phyloP scores from a whole-genome alignment of 2,888 invertebrate species.

The Morpho helenor region DNA sequence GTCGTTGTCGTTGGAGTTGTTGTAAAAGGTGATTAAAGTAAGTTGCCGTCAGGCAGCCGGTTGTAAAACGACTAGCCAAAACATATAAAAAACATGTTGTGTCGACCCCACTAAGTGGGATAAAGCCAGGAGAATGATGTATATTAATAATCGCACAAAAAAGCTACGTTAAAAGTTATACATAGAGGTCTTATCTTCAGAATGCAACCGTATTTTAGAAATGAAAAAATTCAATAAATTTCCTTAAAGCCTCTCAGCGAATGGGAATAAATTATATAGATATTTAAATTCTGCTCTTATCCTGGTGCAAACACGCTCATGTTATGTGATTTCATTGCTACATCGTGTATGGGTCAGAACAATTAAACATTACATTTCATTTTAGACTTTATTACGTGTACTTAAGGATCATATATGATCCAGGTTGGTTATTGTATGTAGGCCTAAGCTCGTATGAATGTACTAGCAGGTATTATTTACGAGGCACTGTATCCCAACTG shows the following conservation, averaged over 20 bases:
- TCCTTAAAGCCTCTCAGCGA: constrained; percentile 1
- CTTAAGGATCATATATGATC: neutral
- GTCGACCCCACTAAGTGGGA: too few relatives aligned
- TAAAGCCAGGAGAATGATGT: too few relatives aligned
- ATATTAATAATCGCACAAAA: too few relatives aligned
- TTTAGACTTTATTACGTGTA: neutral
- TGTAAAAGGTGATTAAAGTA: too few relatives aligned
- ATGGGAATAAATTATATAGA: constrained; percentile 3
- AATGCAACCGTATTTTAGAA: too few relatives aligned
- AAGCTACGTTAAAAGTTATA: too few relatives aligned
- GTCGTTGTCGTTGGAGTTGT: too few relatives aligned
- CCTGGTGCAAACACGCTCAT: constrained; percentile 2
- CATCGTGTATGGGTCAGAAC: constrained; percentile 5
- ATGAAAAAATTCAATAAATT: neutral
- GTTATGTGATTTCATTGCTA: constrained; percentile 2
- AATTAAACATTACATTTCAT: neutral
- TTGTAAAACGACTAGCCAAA: too few relatives aligned
- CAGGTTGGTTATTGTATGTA: constrained; percentile 7
- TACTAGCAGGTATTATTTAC: constrained; percentile 33
- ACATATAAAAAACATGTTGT: too few relatives aligned
- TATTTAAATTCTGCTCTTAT: constrained; percentile 6
- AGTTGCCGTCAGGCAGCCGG: too few relatives aligned
- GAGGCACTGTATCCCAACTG: constrained; percentile 34
- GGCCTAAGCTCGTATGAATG: constrained; percentile 23
- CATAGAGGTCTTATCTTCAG: too few relatives aligned